Base-by-base conservation (phyloP, 2,113 vertebrate genomes). In the Abramis brama region DNA sequence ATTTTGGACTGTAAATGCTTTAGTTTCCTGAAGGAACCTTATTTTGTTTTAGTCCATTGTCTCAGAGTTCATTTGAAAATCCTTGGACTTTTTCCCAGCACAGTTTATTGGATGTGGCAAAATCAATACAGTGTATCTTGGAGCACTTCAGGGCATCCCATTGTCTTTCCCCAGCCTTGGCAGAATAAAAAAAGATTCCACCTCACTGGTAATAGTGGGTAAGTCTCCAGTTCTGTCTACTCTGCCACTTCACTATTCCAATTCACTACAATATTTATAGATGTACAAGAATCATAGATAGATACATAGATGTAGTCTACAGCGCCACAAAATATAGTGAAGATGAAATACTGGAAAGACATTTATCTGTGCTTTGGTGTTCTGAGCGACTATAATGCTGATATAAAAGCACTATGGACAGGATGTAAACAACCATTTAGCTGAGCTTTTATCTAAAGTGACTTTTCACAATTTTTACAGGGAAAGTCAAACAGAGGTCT, bases 401-500 rank as follows among this genome's bases (percentile, higher is more conserved):
- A 47, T 27, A 75, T 25, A 75, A 75, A 50, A 50, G 43, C 39
- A 75, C 71, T 27, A 75, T 8, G 25, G 71, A 27, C 43, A 47
- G 71, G 71, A 75, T 47, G n/a, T 47, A 75, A 15, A 75, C n/a
- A 27, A 43, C 73, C 71, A 75, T 75, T 75, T 75, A 50, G 43
- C 43, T 25, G n/a, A 47, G n/a, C 71, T 75, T 47, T 75, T 75
- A 75, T 75, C 71, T 75, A 27, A 75, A 75, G 43, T 75, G 71
- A 75, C 71, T 64, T 62, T 25, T 62, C 11, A 25, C 60, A 62
- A 11, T 11, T n/a, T 62, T 62, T 25, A 62, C n/a, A 62, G 9
- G 23, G 10, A 27, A 57, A 55, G 55, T 57, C 55, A 57, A 57
- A 0, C 0, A 0, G 19, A 57, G 19, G 6, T 57, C 55, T 57